Conservation (phyloP, 2,113 vertebrate species). For the Lonchura striata region DNA sequence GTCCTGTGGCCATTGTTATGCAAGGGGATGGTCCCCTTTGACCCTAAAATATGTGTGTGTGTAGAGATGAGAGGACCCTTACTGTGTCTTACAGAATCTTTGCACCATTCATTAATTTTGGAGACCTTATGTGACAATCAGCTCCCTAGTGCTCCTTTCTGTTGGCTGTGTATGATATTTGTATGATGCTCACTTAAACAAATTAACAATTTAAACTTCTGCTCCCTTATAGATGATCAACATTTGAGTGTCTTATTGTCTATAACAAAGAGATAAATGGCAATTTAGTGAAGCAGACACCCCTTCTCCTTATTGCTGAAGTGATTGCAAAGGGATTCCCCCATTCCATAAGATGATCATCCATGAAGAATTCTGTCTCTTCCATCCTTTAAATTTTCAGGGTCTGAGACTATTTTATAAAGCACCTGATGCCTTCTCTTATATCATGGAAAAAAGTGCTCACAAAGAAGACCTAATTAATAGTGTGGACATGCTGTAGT, state of each 20-base stretch:
- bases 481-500: not conserved
- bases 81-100: conserved; percentile 44
- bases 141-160: not conserved
- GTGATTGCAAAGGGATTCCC: not conserved
- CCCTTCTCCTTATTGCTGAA: not conserved
- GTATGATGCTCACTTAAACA: not conserved
- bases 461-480: not conserved
- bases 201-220: not conserved
- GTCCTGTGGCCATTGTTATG: conserved; percentile 52
- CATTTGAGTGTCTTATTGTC: not conserved
- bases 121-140: not conserved
- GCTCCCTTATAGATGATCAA: not conserved
- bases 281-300: not conserved
- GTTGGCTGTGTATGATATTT: not conserved
- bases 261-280: not conserved
- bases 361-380: not conserved
- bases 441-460: not conserved
- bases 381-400: not conserved
- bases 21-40: conserved; percentile 34
- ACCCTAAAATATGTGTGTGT: conserved; percentile 51
- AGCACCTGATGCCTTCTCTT: not conserved
- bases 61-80: conserved; percentile 52
- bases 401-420: not conserved
- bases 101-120: conserved; percentile 26
- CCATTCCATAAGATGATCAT: not conserved